phyloP scores from a whole-genome alignment of 2,888 invertebrate species.

The Dioctria linearis region DNA sequence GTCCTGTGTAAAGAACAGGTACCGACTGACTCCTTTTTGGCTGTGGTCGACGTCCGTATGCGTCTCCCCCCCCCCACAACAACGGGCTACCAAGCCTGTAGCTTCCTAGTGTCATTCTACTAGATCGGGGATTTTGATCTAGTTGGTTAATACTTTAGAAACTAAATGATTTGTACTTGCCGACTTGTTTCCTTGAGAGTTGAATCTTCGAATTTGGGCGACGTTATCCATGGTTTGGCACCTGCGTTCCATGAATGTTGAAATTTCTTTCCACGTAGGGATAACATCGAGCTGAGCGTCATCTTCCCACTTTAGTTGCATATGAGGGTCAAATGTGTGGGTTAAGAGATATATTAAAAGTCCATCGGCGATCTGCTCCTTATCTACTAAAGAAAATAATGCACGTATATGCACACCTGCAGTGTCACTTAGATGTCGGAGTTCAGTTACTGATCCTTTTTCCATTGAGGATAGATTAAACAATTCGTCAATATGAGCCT shows the following conservation, averaged over 20 bases:
- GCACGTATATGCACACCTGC: not conserved
- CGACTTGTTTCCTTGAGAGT: not conserved
- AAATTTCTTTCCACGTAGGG: too few species aligned
- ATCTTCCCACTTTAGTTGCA: too few species aligned
- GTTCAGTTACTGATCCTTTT: not conserved
- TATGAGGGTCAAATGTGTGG: not conserved
- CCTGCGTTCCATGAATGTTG: too few species aligned
- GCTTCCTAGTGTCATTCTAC: too few species aligned
- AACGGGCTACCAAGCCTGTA: too few species aligned
- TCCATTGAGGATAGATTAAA: not conserved
- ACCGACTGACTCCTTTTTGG: too few species aligned
- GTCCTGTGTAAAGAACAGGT: too few species aligned
- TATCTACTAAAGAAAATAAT: not conserved
- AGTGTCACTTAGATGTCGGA: not conserved
- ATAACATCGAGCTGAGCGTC: too few species aligned
- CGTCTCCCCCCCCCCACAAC: too few species aligned
- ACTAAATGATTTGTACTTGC: not conserved
- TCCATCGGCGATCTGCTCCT: not conserved
- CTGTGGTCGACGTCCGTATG: too few species aligned
- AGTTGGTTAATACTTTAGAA: too few species aligned
- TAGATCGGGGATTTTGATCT: too few species aligned
- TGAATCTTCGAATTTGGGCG: not conserved
- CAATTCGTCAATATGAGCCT: not conserved
- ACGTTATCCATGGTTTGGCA: not conserved
- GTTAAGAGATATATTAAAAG: not conserved